Base-by-base conservation (phyloP, 2,113 vertebrate genomes). In the Eira barbara region DNA sequence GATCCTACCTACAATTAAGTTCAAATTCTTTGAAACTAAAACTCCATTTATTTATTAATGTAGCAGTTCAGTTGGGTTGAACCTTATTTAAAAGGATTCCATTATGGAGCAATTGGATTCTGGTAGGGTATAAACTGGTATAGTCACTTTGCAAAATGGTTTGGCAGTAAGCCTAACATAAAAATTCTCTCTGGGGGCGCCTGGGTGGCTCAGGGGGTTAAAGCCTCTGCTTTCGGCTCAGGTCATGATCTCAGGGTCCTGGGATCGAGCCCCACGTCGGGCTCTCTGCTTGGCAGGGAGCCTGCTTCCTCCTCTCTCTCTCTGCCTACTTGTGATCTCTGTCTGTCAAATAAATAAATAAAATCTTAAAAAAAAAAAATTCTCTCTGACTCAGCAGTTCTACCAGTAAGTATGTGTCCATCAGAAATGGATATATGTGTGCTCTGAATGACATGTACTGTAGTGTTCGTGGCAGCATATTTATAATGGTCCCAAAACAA, bases 21-120 rank as follows among this genome's bases (percentile, higher is more conserved):
- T 87, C 42, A 93, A 65, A 69, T 10, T 3, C 39, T 94, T 91
- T 97, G 85, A 82, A 93, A 92, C 27, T 47, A 52, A 85, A 84
- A 74, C 23, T 86, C 34, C 5, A 9, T 67, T 80, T 96, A 95
- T 80, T 83, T 25, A 39, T 93, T 89, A 61, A 76, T 39, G 25
- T 65, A 73, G 25, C 13, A 63, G 31, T 69, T 95, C 31, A 45
- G 0, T 21, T 79, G 36, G 34, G 25, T 83, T 67, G 55, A 87
- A 87, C 45, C n/a, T 36, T 17, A 5, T 89, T 93, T 52, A 84
- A 81, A 67, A 92, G 67, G 13, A 34, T 78, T 63, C n/a, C 7
- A 3, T n/a, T 42, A 14, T 87, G 27, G 36, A 86, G 91, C 31
- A 93, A 0, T 31, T 79, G 45, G 57, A 45, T 93, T 7, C 36